These are phyloP conservation scores for Sus cebifrons DNA, from an alignment of 2,797 vertebrate species.

Conservation along the genomic window DNA sequence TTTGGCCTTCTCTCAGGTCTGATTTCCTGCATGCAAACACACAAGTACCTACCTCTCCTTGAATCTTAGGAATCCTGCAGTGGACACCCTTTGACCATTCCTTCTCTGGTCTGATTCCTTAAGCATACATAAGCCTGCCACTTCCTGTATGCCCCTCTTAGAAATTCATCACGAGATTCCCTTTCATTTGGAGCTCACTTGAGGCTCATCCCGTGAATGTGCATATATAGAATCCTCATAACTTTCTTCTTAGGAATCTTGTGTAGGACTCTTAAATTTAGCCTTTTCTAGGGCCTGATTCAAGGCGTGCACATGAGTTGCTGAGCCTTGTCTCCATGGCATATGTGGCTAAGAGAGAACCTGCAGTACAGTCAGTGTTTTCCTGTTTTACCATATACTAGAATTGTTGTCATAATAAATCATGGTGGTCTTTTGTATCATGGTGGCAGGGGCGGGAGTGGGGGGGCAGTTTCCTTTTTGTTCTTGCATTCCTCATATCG, in stretches of 20 bases:
- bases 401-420: not conserved
- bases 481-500: conserved; percentile 9
- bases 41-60: not conserved
- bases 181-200: not conserved
- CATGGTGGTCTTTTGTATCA: not conserved
- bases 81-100: not conserved
- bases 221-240: not conserved
- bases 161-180: not conserved
- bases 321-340: not conserved
- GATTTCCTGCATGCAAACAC: not conserved
- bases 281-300: not conserved
- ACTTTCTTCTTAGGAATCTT: not conserved
- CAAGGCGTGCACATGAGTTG: not conserved
- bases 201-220: not conserved
- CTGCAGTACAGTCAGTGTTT: not conserved
- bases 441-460: no score
- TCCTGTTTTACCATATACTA: not conserved
- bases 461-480: not conserved
- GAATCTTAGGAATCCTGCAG: not conserved
- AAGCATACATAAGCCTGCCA: not conserved
- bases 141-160: not conserved
- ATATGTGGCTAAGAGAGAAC: not conserved
- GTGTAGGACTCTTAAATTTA: not conserved
- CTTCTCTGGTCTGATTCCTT: not conserved
- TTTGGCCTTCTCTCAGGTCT: not conserved